Evolutionary conservation across 2,113 vertebrate genomes (phyloP), one percentile per base, ranked within the genome.

Genomic region (Tonatia bakeri): DNA sequence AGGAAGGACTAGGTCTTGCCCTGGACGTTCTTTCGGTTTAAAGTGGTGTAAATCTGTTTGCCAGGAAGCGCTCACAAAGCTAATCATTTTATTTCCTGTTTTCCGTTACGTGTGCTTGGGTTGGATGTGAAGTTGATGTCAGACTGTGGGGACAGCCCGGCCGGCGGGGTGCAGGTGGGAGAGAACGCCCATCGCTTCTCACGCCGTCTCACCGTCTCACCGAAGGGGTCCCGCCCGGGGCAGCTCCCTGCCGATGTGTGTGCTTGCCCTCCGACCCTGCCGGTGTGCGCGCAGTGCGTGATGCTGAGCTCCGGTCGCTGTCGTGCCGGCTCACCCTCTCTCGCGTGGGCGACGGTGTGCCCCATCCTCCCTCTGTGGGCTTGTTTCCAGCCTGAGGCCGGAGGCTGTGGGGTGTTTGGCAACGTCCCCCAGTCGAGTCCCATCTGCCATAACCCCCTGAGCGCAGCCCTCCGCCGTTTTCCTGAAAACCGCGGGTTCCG

Each of bases 11-110:
- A 0, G 81, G 77, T 91, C 69, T 84, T 70, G 52, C 45, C 80
- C 69, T 50, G 52, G 73, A 65, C 28, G 13, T 84, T 90, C 69
- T 94, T 95, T 86, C 69, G n/a, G n/a, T 75, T 72, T 91, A 59
- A 90, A 80, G 84, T 90, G 33, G 9, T 69, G 12, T 93, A 59
- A 76, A 50, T 90, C 28, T 87, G 16, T 64, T 94, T 72, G 38
- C 33, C 50, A 59, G 28, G 40, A 93, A 85, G 65, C 26, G 82
- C 28, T 75, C 50, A 73, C 77, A 64, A 76, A 86, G 45, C 16
- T 70, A 79, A 89, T 90, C 59, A 45, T 82, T 92, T 95, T 64
- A n/a, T 56, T 88, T 76, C 72, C 16, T 61, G 70, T 67, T 95
- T 95, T 64, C 87, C 94, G 31, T 92, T 77, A 87, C 80, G 38